Percentiles rank a stretch among this genome's conserved stretches.
phyloP scores from a whole-genome alignment of 2,888 invertebrate species.

The Carpatolechia fugitivella region DNA sequence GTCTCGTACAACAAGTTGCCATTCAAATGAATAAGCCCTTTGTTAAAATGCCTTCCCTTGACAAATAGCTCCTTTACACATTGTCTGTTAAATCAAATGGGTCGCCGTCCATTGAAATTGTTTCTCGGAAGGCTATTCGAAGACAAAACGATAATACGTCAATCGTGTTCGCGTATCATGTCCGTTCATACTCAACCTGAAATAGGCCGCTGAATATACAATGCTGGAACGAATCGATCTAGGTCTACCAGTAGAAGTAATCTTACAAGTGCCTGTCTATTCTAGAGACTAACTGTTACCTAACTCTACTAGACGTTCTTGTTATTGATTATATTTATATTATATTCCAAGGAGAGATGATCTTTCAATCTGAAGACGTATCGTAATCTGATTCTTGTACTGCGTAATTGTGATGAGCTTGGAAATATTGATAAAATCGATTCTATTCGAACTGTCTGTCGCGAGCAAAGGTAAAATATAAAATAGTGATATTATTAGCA shows the following conservation, averaged over 20 bases:
- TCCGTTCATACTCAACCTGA: conserved; percentile 48
- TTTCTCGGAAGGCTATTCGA: conserved; percentile 65
- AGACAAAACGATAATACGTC: conserved; percentile 69
- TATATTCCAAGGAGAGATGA: too few relatives aligned
- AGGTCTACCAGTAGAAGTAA: conserved; percentile 41
- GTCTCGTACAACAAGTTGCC: conserved; percentile 73
- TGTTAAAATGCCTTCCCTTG: conserved; percentile 76
- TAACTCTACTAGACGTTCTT: neutral
- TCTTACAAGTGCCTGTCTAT: conserved; percentile 47
- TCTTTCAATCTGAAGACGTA: too few relatives aligned
- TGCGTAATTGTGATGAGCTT: neutral
- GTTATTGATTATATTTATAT: too few relatives aligned
- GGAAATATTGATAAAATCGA: neutral
- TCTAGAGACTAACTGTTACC: neutral
- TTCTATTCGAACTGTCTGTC: conserved; percentile 2
- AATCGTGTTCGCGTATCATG: conserved; percentile 60
- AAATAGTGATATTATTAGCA: conserved; percentile 25
- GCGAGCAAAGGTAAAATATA: conserved; percentile 11
- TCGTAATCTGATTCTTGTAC: neutral
- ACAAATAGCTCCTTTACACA: conserved; percentile 70
- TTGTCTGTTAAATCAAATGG: conserved; percentile 74
- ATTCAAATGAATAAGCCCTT: conserved; percentile 74
- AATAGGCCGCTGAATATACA: conserved; percentile 66
- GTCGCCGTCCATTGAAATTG: conserved; percentile 61
- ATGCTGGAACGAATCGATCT: conserved; percentile 55